phyloP scores from a whole-genome alignment of 1,140 invertebrate genomes.

The Melanaphis sacchari region DNA sequence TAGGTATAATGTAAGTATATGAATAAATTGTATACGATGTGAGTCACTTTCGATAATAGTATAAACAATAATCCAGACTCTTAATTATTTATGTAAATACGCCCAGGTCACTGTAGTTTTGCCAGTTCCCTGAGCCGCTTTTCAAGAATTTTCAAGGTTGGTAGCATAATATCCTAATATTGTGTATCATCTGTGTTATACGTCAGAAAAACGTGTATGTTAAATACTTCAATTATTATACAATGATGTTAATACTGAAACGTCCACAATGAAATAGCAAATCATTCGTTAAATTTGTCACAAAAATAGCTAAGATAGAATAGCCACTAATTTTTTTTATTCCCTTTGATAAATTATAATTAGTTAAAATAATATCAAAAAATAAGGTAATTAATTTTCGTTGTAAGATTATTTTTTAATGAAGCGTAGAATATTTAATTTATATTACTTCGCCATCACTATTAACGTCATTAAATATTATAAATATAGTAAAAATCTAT shows the following conservation, averaged over 20 bases:
- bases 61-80: background rate
- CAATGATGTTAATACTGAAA: background rate
- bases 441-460: no score
- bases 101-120: background rate
- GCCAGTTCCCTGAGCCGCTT: background rate
- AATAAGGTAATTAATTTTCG: background rate
- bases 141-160: slow-evolving; percentile 2
- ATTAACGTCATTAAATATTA: no score
- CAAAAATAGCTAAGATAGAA: background rate
- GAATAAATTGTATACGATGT: background rate
- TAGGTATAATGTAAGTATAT: background rate
- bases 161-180: background rate
- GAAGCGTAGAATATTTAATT: no score
- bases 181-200: background rate
- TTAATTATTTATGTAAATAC: slow-evolving; percentile 18
- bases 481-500: no score
- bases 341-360: background rate
- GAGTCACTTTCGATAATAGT: slow-evolving; percentile 1
- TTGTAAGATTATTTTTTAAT: no score
- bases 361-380: background rate
- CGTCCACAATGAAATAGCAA: background rate
- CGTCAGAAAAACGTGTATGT: background rate
- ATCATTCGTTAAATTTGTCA: background rate
- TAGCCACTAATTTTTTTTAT: no score
- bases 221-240: background rate